Base-by-base conservation (phyloP, 2,888 invertebrate species). In the Troides helena region DNA sequence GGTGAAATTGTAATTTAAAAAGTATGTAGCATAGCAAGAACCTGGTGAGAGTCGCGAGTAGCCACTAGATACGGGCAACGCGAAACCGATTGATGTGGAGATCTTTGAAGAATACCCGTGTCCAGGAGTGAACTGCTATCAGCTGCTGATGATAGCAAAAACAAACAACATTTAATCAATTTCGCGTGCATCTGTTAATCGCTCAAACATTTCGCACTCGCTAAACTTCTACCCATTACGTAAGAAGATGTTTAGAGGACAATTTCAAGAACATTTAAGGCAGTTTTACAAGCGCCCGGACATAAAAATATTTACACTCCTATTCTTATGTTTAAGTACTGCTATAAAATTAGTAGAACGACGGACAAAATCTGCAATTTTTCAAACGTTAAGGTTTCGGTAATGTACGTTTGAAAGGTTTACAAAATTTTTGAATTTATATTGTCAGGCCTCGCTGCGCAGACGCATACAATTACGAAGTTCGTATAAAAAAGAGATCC, bases 391-490 rank as follows among this genome's bases (percentile, higher is more conserved):
- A 75, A 58, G 68, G 75, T 76, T 76, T 77, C 76, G 76, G 84
- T 88, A 81, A 80, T 78, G 76, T 87, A 86, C 84, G 84, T 81
- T 78, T 72, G 76, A 74, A 78, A 73, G 75, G 77, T 80, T 82
- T 82, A 78, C 78, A 85, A 85, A 14, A 46, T 86, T 81, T 80
- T 53, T 77, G 81, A 85, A 81, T 78, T 80, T 75, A 77, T 76
- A 78, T 77, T 81, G 86, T 87, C 87, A 89, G 85, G 90, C 86
- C 81, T 82, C 83, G 81, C 84, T 81, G 87, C 84, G 80, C 88
- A 85, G 89, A 87, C 89, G 90, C 90, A 89, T 89, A 90, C 89
- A 90, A 89, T 91, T 90, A 92, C 86, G 81, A 81, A 75, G 79
- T 77, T 76, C 78, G 78, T 80, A 83, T 82, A 89, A 90, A 91